Evolutionary conservation across 2,888 invertebrate genomes (phyloP).

Genomic region (Amphiduros pacificus): DNA sequence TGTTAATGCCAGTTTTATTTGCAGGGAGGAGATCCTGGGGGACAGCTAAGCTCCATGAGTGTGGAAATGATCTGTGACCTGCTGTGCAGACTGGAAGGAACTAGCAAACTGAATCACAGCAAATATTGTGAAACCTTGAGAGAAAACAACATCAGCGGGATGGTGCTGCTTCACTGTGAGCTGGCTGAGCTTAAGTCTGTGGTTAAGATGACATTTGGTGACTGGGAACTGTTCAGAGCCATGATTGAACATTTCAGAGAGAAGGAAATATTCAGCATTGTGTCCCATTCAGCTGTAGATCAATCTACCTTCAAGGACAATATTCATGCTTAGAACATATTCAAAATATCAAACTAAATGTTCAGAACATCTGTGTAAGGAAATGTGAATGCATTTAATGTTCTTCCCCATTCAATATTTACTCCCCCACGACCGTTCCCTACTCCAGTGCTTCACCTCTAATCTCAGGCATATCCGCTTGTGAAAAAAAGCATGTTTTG

Average conservation of each 20-base stretch:
- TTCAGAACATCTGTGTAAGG: too few species aligned
- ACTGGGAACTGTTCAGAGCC: constrained; percentile 85
- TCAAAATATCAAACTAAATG: too few species aligned
- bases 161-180: constrained; percentile 85
- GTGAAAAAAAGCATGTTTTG: too few species aligned
- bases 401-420: too few species aligned
- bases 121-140: constrained; percentile 69
- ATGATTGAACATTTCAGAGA: constrained; percentile 28
- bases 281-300: too few species aligned
- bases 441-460: too few species aligned
- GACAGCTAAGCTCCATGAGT: constrained; percentile 36
- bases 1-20: neutral
- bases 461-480: too few species aligned
- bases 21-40: constrained; percentile 29
- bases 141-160: constrained; percentile 83
- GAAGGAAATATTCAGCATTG: constrained; percentile 16
- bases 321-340: too few species aligned
- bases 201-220: constrained; percentile 81
- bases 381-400: too few species aligned
- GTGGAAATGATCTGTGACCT: constrained; percentile 72
- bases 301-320: too few species aligned
- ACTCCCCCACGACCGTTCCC: too few species aligned
- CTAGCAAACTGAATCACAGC: constrained; percentile 63
- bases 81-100: constrained; percentile 72
- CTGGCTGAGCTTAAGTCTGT: constrained; percentile 78